Percentiles rank a stretch among this genome's conserved stretches.
These are phyloP conservation scores for Petrocephalus schoutedeni DNA, from an alignment of 2,797 vertebrate species.

Conservation along the genomic window DNA sequence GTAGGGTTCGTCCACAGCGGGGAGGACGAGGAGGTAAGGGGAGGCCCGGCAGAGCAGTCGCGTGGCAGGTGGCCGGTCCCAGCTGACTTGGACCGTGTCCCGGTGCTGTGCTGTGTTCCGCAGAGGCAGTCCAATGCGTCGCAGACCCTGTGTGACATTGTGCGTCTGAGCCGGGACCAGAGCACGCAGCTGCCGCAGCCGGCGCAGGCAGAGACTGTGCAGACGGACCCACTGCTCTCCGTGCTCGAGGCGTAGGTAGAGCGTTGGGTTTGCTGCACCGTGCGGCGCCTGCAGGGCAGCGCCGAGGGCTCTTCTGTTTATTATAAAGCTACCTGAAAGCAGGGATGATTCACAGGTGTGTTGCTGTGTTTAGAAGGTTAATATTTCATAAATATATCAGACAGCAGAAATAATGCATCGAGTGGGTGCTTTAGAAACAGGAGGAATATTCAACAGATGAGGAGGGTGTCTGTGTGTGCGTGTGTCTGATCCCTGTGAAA, in stretches of 20 bases:
- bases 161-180: constrained; percentile 93
- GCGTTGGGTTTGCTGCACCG: neutral
- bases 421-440: neutral
- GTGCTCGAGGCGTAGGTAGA: constrained; percentile 88
- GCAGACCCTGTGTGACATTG: constrained; percentile 92
- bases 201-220: constrained; percentile 73
- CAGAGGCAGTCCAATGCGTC: constrained; percentile 92
- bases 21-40: constrained; percentile 87
- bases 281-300: neutral
- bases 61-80: neutral
- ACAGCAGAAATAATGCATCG: neutral
- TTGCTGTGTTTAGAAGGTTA: neutral
- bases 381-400: neutral
- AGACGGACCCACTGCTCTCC: constrained; percentile 82
- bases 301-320: neutral
- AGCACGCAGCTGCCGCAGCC: constrained; percentile 82
- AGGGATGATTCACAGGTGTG: neutral
- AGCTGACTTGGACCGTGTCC: neutral
- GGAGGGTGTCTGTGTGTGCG: neutral
- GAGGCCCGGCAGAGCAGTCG: neutral
- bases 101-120: neutral
- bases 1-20: constrained; percentile 82
- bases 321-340: neutral
- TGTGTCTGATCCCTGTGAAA: neutral
- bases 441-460: neutral